Conservation (phyloP, 2,888 invertebrate genomes). For the Himalopsyche kuldschensis region DNA sequence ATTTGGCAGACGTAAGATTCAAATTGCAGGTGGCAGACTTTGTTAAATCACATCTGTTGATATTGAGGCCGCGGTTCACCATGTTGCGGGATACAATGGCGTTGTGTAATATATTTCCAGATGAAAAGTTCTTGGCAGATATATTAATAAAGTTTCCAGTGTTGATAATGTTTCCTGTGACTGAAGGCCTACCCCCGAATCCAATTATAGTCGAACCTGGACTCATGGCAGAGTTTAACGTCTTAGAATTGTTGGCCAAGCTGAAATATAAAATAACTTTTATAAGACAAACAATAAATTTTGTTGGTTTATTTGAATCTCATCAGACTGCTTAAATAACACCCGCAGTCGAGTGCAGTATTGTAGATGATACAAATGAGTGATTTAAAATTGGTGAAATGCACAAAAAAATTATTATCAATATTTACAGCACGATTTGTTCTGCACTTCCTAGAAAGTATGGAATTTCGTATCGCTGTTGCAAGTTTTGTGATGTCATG, state of each 20-base stretch:
- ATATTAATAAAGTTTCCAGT: slow-evolving; percentile 56
- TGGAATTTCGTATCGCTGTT: too few species aligned
- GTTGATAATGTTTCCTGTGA: slow-evolving; percentile 49
- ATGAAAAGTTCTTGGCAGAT: slow-evolving; percentile 55
- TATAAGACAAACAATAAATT: not conserved
- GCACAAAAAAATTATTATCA: too few species aligned
- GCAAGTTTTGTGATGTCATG: too few species aligned
- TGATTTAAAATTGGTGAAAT: too few species aligned
- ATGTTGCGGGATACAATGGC: slow-evolving; percentile 58
- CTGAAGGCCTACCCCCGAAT: slow-evolving; percentile 52
- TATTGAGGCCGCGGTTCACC: slow-evolving; percentile 46
- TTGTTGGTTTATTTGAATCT: too few species aligned
- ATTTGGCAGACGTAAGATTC: slow-evolving; percentile 42
- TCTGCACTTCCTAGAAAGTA: too few species aligned
- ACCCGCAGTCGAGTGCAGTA: too few species aligned
- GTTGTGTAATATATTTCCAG: slow-evolving; percentile 57
- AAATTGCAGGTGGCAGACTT: slow-evolving; percentile 15
- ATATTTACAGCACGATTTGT: too few species aligned
- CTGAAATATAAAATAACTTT: slow-evolving; percentile 42
- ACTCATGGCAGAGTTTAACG: slow-evolving; percentile 57
- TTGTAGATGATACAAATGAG: too few species aligned
- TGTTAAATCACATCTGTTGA: slow-evolving; percentile 28
- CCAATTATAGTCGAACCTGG: slow-evolving; percentile 58
- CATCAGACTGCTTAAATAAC: too few species aligned
- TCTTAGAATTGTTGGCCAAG: slow-evolving; percentile 54